Percentiles rank a stretch among this genome's conserved stretches.
Conservation (phyloP, 2,888 invertebrate species). For the Aleiodes leptofemur region DNA sequence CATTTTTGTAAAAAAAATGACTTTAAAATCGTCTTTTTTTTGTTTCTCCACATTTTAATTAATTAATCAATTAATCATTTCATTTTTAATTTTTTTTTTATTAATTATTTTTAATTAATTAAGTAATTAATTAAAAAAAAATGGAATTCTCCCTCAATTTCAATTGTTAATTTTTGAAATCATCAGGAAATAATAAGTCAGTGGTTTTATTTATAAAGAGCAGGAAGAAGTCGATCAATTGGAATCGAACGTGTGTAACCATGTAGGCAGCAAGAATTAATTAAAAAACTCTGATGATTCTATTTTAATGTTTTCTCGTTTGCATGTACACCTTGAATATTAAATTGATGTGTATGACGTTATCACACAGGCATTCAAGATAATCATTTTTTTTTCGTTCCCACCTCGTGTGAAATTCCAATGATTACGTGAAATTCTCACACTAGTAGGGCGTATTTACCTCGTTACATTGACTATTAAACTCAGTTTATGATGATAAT, state of each 20-base stretch:
- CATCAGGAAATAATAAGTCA: too few species aligned
- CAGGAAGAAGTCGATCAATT: conserved; percentile 1
- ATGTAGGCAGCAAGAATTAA: neutral
- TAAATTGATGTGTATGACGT: neutral
- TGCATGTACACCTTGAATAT: conserved; percentile 17
- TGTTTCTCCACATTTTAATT: too few species aligned
- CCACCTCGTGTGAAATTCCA: conserved; percentile 6
- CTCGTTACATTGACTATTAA: conserved; percentile 25
- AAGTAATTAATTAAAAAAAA: too few species aligned
- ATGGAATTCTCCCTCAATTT: too few species aligned
- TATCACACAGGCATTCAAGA: neutral
- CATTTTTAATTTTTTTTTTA: too few species aligned
- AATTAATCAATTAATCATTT: too few species aligned
- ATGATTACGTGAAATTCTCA: conserved; percentile 7
- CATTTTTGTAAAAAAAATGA: too few species aligned
- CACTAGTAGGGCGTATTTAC: conserved; percentile 7
- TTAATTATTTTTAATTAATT: too few species aligned
- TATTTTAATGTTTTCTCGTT: neutral
- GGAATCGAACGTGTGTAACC: neutral
- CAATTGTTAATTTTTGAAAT: too few species aligned
- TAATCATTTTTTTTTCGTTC: neutral
- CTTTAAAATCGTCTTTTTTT: too few species aligned
- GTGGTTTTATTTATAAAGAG: too few species aligned
- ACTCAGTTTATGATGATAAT: conserved; percentile 18
- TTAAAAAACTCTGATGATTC: neutral